Conservation (phyloP, 2,888 invertebrate species). For the Tinea semifulvella region DNA sequence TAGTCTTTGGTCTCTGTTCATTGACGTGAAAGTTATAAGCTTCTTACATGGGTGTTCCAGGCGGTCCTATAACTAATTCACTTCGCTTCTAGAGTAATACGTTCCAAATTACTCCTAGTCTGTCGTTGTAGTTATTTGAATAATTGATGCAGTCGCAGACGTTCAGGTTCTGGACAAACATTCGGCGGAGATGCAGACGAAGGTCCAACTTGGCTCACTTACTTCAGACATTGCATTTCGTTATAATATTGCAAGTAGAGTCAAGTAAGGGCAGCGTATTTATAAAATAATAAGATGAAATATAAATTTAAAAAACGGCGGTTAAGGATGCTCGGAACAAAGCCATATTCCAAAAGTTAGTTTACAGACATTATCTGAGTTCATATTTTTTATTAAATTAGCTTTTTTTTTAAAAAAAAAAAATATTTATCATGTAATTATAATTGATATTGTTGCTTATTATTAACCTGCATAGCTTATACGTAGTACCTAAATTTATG, state of each 20-base stretch:
- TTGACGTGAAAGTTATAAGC: conserved; percentile 51
- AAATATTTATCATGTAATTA: no score
- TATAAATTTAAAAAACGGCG: no score
- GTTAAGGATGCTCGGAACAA: no score
- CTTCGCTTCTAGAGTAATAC: conserved; percentile 25
- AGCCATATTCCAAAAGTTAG: no score
- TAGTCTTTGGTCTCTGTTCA: conserved; percentile 36
- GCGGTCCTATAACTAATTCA: conserved; percentile 23
- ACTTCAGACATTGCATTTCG: neutral
- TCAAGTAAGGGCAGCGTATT: no score
- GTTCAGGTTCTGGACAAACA: conserved; percentile 45
- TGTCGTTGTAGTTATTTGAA: conserved; percentile 54
- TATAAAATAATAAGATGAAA: no score
- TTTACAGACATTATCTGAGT: no score
- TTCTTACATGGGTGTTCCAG: conserved; percentile 39
- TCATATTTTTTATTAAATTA: no score
- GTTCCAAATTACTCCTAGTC: conserved; percentile 48
- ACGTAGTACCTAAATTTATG: no score
- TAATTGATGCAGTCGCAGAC: conserved; percentile 50
- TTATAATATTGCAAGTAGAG: conserved; percentile 7
- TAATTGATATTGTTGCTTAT: no score
- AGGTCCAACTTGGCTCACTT: conserved; percentile 29
- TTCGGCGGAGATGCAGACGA: conserved; percentile 55
- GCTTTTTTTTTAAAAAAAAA: no score
- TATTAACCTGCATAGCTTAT: no score